These are phyloP conservation scores for Turritopsis dohrnii DNA, from an alignment of 30 jellyfish, hydroid and myxozoan species.

Conservation along the genomic window DNA sequence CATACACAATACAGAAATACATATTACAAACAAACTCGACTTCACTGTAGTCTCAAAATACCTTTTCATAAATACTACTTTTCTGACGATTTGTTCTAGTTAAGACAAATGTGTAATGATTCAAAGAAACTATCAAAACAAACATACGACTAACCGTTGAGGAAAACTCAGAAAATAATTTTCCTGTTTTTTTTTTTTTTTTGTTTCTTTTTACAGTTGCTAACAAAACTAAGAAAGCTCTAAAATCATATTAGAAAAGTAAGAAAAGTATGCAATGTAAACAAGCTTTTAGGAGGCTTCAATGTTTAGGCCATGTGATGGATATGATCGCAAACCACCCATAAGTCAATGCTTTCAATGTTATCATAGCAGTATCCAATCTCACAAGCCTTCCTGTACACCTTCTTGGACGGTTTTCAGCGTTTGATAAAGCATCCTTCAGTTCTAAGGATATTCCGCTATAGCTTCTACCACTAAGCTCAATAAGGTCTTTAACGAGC, in stretches of 20 bases:
- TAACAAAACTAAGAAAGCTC: conserved; percentile 1
- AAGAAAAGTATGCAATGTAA: too few species aligned
- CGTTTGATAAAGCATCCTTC: too few species aligned
- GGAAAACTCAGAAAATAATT: background rate
- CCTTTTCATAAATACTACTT: background rate
- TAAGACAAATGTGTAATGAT: conserved; percentile 18
- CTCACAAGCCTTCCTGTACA: too few species aligned
- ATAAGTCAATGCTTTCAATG: too few species aligned
- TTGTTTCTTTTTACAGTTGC: conserved; percentile 18
- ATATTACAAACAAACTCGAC: conserved; percentile 4
- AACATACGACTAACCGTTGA: background rate
- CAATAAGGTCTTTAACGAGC: too few species aligned
- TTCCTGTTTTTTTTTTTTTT: background rate
- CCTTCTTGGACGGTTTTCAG: too few species aligned
- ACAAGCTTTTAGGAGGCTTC: too few species aligned
- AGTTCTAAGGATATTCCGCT: too few species aligned
- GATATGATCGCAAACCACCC: too few species aligned
- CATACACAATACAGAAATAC: conserved; percentile 21
- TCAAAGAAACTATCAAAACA: background rate
- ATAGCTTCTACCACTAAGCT: too few species aligned
- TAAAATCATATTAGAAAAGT: background rate
- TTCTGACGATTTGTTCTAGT: conserved; percentile 35
- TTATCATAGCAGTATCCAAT: too few species aligned
- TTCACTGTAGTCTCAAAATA: background rate
- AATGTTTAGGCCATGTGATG: too few species aligned